Conservation (phyloP, 2,888 invertebrate genomes). For the Margaritifera margaritifera region DNA sequence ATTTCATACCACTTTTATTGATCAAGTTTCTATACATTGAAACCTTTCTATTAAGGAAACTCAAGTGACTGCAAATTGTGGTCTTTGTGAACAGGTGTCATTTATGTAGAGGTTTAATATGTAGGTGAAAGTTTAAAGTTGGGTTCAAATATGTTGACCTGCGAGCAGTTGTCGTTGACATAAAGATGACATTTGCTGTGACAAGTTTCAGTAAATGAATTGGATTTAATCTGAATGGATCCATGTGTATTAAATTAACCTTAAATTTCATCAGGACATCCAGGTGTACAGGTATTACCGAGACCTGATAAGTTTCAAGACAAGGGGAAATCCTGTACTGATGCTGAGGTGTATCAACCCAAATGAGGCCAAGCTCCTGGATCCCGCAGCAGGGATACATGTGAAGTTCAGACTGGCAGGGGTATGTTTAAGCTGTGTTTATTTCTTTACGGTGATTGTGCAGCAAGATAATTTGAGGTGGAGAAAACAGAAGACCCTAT, state of each 20-base stretch:
- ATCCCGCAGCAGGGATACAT: conserved; percentile 70
- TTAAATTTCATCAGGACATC: conserved; percentile 61
- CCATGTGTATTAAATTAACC: neutral
- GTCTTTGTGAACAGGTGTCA: no score
- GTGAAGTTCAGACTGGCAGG: conserved; percentile 72
- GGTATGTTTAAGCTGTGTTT: conserved; percentile 47
- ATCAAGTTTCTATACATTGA: no score
- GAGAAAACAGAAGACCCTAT: no score
- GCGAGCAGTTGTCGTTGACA: neutral
- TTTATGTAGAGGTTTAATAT: no score
- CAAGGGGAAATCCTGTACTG: conserved; percentile 68
- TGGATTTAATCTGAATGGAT: neutral
- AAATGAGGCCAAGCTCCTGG: conserved; percentile 70
- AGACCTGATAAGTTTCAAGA: conserved; percentile 71
- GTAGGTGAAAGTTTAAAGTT: no score
- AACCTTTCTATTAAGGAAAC: no score
- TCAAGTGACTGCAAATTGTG: no score
- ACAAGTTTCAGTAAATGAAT: neutral
- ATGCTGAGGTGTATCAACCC: conserved; percentile 73
- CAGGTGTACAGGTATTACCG: conserved; percentile 72
- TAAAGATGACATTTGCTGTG: neutral
- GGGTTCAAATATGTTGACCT: no score
- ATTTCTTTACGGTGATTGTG: no score
- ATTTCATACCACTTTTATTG: no score
- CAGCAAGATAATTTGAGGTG: no score